phyloP scores from a whole-genome alignment of 2,113 vertebrate genomes.

The Erythrolamprus reginae region DNA sequence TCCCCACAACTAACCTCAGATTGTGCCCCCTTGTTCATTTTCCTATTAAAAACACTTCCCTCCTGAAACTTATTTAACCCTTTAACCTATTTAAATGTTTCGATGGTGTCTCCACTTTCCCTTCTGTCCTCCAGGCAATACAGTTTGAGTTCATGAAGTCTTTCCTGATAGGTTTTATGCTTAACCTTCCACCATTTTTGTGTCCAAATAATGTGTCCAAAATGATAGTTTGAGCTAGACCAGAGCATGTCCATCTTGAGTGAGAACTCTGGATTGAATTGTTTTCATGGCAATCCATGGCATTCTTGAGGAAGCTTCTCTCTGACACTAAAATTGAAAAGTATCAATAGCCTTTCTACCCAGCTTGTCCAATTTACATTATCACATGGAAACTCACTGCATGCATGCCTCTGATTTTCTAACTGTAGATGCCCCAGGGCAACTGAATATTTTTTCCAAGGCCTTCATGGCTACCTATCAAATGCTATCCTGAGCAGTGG shows the following conservation, averaged over 20 bases:
- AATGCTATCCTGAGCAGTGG: neutral
- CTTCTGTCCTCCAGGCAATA: no score
- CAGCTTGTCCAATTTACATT: neutral
- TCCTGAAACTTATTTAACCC: no score
- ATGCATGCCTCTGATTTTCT: neutral
- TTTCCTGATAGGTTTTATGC: no score
- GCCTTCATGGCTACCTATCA: neutral
- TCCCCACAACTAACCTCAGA: no score
- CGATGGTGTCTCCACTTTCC: no score
- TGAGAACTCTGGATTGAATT: neutral
- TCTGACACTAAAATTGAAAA: neutral
- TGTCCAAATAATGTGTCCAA: neutral
- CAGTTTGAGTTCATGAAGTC: no score
- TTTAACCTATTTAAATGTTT: no score
- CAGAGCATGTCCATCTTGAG: neutral
- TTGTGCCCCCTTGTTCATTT: no score
- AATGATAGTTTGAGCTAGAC: neutral
- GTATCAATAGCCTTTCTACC: neutral
- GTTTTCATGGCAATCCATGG: neutral
- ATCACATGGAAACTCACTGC: neutral
- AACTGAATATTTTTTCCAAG: neutral
- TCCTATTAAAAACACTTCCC: no score
- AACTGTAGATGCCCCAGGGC: neutral
- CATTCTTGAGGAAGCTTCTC: neutral
- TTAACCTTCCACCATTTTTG: no score